These are phyloP conservation scores for Aphidius ervi DNA, from an alignment of 1,140 invertebrate species.

Conservation along the genomic window DNA sequence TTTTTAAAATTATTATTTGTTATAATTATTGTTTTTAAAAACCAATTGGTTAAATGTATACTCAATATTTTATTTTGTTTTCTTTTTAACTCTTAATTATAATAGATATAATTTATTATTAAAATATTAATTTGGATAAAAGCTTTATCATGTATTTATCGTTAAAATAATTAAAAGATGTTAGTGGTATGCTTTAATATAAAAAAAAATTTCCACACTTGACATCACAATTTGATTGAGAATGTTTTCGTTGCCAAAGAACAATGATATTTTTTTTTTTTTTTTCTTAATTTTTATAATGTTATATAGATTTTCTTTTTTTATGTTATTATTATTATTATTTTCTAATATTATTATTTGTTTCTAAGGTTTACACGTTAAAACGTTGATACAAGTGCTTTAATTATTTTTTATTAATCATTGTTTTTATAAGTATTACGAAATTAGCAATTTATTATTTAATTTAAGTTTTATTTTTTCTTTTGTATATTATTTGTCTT, in stretches of 20 bases:
- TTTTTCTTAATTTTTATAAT: too few species aligned
- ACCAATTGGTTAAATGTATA: not conserved
- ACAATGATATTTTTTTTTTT: conserved; percentile 23
- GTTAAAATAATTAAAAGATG: not conserved
- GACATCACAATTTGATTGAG: conserved; percentile 8
- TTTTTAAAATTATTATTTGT: conserved; percentile 3
- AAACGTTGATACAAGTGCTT: conserved; percentile 31
- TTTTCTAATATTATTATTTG: conserved; percentile 33
- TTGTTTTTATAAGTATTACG: too few species aligned
- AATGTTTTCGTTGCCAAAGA: conserved; percentile 40
- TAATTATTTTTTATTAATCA: conserved; percentile 28
- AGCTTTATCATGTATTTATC: not conserved
- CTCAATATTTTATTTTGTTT: not conserved
- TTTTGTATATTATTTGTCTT: conserved; percentile 12
- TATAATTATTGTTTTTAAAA: conserved; percentile 1
- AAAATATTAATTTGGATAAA: not conserved
- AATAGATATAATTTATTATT: not conserved
- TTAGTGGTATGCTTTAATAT: not conserved
- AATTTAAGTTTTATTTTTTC: conserved; percentile 14
- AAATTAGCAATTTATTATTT: conserved; percentile 25
- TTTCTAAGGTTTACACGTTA: conserved; percentile 18
- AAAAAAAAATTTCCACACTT: not conserved
- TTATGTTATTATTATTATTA: conserved; percentile 9
- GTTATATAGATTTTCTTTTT: not conserved
- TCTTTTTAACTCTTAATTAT: not conserved